Conservation (phyloP, 2,888 invertebrate genomes). For the Dolomedes plantarius region DNA sequence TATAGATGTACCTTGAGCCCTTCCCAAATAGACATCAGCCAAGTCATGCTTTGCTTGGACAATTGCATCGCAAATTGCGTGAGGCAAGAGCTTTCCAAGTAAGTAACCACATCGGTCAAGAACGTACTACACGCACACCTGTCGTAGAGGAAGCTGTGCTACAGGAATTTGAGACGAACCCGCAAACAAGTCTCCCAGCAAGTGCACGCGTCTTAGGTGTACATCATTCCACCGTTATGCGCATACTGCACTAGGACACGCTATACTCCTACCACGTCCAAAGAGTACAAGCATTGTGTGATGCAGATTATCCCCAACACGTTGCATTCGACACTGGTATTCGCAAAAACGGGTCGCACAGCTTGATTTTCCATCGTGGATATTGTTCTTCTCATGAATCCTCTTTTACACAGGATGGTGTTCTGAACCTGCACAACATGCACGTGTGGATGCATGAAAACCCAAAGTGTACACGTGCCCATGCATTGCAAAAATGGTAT, state of each 20-base stretch:
- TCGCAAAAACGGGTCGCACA: slow-evolving; percentile 19
- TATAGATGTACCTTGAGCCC: too few species aligned
- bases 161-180: not conserved
- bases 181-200: not conserved
- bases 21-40: slow-evolving; percentile 20
- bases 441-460: slow-evolving; percentile 20
- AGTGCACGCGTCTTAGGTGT: slow-evolving; percentile 20
- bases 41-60: slow-evolving; percentile 10
- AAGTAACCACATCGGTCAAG: not conserved
- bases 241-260: not conserved
- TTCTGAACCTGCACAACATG: slow-evolving; percentile 16
- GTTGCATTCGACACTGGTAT: slow-evolving; percentile 20
- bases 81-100: not conserved
- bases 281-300: slow-evolving; percentile 18
- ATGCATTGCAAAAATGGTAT: not conserved
- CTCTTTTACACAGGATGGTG: slow-evolving; percentile 21
- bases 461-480: slow-evolving; percentile 2
- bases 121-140: too few species aligned
- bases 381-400: slow-evolving; percentile 3
- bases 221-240: not conserved
- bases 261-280: slow-evolving; percentile 18
- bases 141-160: too few species aligned
- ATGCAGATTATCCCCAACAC: slow-evolving; percentile 7
- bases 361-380: slow-evolving; percentile 13
- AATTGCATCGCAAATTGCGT: not conserved